These are phyloP conservation scores for Hemaris fuciformis DNA, from an alignment of 2,888 invertebrate genomes.

Conservation along the genomic window DNA sequence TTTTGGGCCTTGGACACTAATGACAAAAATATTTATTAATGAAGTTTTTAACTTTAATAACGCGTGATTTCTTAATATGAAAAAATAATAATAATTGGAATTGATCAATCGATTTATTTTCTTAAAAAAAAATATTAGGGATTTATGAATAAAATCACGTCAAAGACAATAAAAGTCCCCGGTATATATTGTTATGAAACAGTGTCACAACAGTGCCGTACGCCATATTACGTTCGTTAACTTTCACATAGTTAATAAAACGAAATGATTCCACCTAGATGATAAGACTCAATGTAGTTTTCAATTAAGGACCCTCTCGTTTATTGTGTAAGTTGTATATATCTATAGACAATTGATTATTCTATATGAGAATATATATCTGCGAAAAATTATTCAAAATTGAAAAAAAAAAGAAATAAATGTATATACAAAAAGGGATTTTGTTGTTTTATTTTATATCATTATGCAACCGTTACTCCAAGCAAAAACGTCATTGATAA, in stretches of 20 bases:
- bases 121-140: not conserved
- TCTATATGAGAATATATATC: slow-evolving; percentile 70
- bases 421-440: slow-evolving; percentile 54
- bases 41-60: not conserved
- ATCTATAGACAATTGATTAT: slow-evolving; percentile 68
- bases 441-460: slow-evolving; percentile 49
- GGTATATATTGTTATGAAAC: not conserved
- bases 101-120: too few relatives aligned
- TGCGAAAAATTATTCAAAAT: slow-evolving; percentile 52
- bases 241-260: slow-evolving; percentile 41
- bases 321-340: slow-evolving; percentile 72
- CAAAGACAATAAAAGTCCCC: too few relatives aligned
- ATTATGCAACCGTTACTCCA: too few relatives aligned
- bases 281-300: slow-evolving; percentile 73
- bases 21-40: not conserved
- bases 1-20: not conserved
- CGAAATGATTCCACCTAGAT: slow-evolving; percentile 74
- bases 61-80: not conserved
- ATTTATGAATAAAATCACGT: not conserved
- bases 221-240: slow-evolving; percentile 23
- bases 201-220: slow-evolving; percentile 32
- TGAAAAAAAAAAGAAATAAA: slow-evolving; percentile 64
- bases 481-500: too few relatives aligned
- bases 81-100: not conserved
- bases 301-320: slow-evolving; percentile 62